Conservation (phyloP, 2,888 invertebrate species). For the Meloe dianella region DNA sequence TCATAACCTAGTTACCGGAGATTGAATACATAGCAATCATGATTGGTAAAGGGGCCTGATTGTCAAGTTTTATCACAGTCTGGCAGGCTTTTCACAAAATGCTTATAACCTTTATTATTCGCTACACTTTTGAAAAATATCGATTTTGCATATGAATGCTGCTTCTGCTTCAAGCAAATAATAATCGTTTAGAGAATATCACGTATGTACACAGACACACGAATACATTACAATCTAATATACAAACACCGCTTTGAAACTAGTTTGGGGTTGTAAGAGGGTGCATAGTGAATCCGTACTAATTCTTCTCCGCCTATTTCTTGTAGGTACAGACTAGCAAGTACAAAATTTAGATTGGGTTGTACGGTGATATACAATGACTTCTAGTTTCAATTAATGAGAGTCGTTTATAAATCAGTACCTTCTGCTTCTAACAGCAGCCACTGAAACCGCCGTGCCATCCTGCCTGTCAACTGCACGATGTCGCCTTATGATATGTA, state of each 20-base stretch:
- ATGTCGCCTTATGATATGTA: conserved; percentile 47
- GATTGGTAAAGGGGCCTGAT: conserved; percentile 52
- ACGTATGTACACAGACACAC: background rate
- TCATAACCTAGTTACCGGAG: conserved; percentile 54
- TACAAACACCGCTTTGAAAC: background rate
- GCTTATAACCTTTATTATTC: conserved; percentile 50
- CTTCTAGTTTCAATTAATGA: conserved; percentile 47
- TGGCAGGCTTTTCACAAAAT: conserved; percentile 44
- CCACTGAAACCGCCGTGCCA: conserved; percentile 47
- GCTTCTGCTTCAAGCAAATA: conserved; percentile 36
- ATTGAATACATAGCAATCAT: conserved; percentile 50
- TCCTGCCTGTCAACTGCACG: conserved; percentile 51
- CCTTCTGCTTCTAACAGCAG: conserved; percentile 49
- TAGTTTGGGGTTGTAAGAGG: background rate
- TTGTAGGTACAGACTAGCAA: background rate
- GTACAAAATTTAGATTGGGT: conserved; percentile 2
- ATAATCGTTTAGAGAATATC: conserved; percentile 8
- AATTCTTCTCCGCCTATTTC: conserved; percentile 15
- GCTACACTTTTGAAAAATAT: conserved; percentile 52
- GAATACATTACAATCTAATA: background rate
- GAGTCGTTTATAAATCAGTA: conserved; percentile 52
- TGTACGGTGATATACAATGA: conserved; percentile 3
- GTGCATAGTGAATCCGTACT: background rate
- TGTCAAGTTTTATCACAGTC: conserved; percentile 53
- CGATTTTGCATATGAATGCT: conserved; percentile 54